Base-by-base conservation (phyloP, 2,797 vertebrate genomes). In the Alcedo atthis region DNA sequence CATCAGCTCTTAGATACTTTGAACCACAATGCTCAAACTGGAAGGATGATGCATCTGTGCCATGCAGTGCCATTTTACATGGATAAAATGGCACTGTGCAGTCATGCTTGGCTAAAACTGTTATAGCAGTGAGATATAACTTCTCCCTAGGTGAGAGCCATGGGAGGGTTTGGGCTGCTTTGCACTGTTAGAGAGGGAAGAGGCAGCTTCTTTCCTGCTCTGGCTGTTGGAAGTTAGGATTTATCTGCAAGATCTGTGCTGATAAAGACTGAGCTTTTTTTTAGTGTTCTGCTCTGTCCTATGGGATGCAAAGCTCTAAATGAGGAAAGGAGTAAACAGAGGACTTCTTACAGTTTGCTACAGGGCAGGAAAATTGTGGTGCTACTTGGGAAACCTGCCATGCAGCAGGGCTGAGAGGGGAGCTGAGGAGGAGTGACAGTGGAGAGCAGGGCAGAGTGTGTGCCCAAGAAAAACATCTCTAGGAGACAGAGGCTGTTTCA, bases 391-490 rank as follows among this genome's bases (percentile, higher is more conserved):
- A 88, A 89, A 75, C 43, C 75, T 71, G 55, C 46, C 49, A 28
- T 73, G 71, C 33, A 40, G 35, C 1, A 6, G 33, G 43, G 59
- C 49, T 74, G 48, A 55, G 84, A 64, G 53, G 17, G 66, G 26
- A 91, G 63, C 59, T 75, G 53, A 51, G 67, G 22, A 78, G 77
- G 43, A 82, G 58, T 80, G 25, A 12, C 30, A 7, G 10, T 3
- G 9, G n/a, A 25, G 53, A 57, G 35, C 8, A 32, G 37, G 32
- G 46, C 51, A 26, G 30, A 80, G 28, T 0, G 1, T 43, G 42
- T 49, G 59, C 55, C 77, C 85, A 86, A 90, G 71, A 71, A 85
- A 93, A 94, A 81, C 76, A 91, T 80, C 53, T 28, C 54, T 20
- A 4, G 71, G 79, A 80, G 84, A 81, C 81, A 77, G 43, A 90